phyloP scores from a whole-genome alignment of 2,797 vertebrate genomes.

The Oophaga sylvatica region DNA sequence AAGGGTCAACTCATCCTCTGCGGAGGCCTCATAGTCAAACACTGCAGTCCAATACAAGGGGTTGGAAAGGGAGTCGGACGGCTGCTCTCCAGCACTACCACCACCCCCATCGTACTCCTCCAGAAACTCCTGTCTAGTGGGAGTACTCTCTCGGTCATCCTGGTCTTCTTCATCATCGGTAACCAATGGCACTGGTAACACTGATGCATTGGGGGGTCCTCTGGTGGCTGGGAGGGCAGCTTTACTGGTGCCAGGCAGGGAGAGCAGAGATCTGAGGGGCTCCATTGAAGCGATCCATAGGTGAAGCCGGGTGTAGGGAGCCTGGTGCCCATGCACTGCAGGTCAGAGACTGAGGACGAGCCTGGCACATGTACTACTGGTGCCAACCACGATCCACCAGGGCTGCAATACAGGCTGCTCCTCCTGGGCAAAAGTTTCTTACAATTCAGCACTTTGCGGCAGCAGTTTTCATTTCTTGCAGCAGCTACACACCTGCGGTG shows the following conservation, averaged over 20 bases:
- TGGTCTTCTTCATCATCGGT: constrained; percentile 68
- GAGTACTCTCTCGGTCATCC: constrained; percentile 66
- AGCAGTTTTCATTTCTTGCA: background rate
- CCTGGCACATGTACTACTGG: background rate
- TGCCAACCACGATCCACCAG: background rate
- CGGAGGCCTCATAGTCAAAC: constrained; percentile 95
- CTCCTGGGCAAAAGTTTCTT: background rate
- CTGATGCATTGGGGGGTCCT: constrained; percentile 67
- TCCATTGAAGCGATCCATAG: constrained; percentile 95
- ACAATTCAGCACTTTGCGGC: background rate
- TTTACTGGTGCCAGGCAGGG: constrained; percentile 75
- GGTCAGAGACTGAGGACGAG: constrained; percentile 1
- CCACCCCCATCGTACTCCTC: constrained; percentile 68
- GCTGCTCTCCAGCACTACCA: constrained; percentile 25
- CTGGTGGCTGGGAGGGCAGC: constrained; percentile 65
- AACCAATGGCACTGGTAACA: constrained; percentile 73
- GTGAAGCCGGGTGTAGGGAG: constrained; percentile 67
- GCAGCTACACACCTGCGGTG: background rate
- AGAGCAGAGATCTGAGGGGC: constrained; percentile 84
- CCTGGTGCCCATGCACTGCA: constrained; percentile 56
- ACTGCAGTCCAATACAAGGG: constrained; percentile 89
- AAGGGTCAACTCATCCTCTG: constrained; percentile 94
- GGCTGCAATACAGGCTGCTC: background rate
- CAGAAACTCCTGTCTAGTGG: constrained; percentile 52
- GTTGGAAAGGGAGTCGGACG: constrained; percentile 63